These are phyloP conservation scores for Macrosoma leucophasiata DNA, from an alignment of 2,888 invertebrate species.

Conservation along the genomic window DNA sequence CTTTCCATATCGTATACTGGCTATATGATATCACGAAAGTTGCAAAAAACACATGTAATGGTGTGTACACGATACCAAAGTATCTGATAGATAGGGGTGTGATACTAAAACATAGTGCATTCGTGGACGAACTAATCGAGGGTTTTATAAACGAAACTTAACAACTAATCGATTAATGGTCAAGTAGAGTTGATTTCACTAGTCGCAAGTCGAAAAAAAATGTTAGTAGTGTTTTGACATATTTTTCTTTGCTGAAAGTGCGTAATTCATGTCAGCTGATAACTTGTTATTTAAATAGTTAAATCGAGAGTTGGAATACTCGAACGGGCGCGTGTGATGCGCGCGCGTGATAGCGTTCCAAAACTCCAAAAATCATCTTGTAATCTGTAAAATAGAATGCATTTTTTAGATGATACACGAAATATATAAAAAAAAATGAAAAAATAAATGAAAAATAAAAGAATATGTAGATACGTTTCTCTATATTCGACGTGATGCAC, in stretches of 20 bases:
- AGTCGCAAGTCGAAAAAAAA: conserved; percentile 74
- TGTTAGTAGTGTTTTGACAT: conserved; percentile 77
- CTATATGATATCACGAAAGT: conserved; percentile 55
- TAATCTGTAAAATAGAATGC: conserved; percentile 66
- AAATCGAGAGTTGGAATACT: conserved; percentile 55
- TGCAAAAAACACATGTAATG: conserved; percentile 24
- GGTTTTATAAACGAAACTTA: conserved; percentile 50
- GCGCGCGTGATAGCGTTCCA: conserved; percentile 60
- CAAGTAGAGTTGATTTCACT: conserved; percentile 77
- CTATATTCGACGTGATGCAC: conserved; percentile 67
- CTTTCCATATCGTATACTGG: conserved; percentile 61
- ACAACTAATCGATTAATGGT: conserved; percentile 70
- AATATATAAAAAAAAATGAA: conserved; percentile 44
- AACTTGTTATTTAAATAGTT: conserved; percentile 56
- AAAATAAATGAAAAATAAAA: conserved; percentile 49
- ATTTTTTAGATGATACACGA: conserved; percentile 56
- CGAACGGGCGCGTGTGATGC: conserved; percentile 40
- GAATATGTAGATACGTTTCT: conserved; percentile 52
- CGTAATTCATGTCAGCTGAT: conserved; percentile 76
- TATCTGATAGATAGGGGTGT: conserved; percentile 61
- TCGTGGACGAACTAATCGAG: conserved; percentile 67
- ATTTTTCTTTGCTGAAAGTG: conserved; percentile 78
- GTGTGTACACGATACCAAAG: conserved; percentile 42
- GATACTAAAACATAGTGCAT: conserved; percentile 69
- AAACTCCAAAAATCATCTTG: conserved; percentile 42